Evolutionary conservation across 1,140 invertebrate species (phyloP), one percentile per base, ranked within the genome.

Genomic region (Microplitis demolitor): DNA sequence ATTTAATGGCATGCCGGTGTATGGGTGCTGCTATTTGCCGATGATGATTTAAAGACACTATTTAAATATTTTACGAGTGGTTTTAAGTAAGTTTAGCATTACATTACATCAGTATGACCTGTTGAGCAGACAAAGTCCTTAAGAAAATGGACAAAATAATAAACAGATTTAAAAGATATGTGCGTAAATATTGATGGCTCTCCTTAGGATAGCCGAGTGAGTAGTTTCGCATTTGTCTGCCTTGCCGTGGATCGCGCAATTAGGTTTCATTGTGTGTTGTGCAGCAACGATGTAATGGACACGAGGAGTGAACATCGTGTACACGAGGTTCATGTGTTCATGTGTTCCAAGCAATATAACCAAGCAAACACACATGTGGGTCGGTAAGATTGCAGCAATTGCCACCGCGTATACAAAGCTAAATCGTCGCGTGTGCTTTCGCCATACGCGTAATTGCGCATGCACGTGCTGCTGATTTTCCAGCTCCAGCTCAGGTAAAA

Each of bases 341-440:
- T 58, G 16, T 33, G 24, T 58, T 16, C 24, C 9, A 58, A 51
- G 24, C 8, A 45, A 54, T 24, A 24, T 16, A 58, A 34, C 58
- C 60, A 33, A 53, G 68, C 11, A 62, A 70, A 70, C 68, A 70
- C 68, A 58, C 68, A 70, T 70, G 58, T 70, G 68, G 68, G 68
- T 70, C 68, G 68, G 34, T 39, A 61, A 50, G 24, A 70, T 70
- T 70, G 68, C 58, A 9, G 68, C 68, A 70, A 70, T 70, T 70
- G 68, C 68, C 68, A 70, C 58, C n/a, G 68, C 50, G 16, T 53
- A 51, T 14, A 69, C 67, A 69, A 60, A 39, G 56, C 37, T 39
- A 69, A 60, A 69, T 69, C 56, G 67, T 69, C 56, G 67, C 67
- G 67, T 69, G 64, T 67, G 50, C 39, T 70, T 56, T 70, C 60